Evolutionary conservation across 1,140 invertebrate species (phyloP).

Genomic region (Drosophila saltans): DNA sequence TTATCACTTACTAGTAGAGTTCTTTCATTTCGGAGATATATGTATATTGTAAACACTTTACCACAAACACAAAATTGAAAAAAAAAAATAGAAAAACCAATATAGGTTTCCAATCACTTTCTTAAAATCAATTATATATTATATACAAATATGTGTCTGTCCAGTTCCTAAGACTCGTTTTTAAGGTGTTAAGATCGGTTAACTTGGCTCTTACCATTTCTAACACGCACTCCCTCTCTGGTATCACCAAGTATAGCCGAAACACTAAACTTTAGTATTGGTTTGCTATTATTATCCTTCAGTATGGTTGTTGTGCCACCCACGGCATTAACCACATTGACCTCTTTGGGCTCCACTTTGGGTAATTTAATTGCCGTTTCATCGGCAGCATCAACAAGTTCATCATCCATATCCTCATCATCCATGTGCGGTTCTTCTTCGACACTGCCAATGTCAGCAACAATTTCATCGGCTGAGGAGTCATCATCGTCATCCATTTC

Average conservation of each 20-base stretch:
- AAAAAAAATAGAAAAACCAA: background rate
- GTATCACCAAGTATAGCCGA: conserved; percentile 92
- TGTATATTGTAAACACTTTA: background rate
- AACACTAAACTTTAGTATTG: conserved; percentile 95
- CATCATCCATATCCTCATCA: conserved; percentile 66
- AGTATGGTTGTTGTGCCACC: conserved; percentile 66
- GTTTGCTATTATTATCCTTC: conserved; percentile 85
- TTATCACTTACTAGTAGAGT: too few species aligned
- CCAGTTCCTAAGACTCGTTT: background rate
- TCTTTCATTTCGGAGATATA: too few species aligned
- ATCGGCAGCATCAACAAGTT: conserved; percentile 52
- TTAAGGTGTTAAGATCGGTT: background rate
- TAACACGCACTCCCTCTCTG: conserved; percentile 81
- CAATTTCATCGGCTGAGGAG: conserved; percentile 71
- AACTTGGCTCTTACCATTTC: conserved; percentile 80
- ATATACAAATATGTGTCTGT: background rate
- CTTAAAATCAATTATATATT: background rate
- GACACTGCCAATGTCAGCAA: conserved; percentile 67
- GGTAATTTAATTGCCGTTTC: conserved; percentile 70
- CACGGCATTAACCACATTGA: conserved; percentile 8
- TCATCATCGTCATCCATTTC: conserved; percentile 74
- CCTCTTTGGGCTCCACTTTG: conserved; percentile 71
- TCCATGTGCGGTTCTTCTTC: conserved; percentile 61
- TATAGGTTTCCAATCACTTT: background rate
- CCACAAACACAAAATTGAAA: background rate